phyloP scores from a whole-genome alignment of 2,888 invertebrate species.

The Litoditis marina region DNA sequence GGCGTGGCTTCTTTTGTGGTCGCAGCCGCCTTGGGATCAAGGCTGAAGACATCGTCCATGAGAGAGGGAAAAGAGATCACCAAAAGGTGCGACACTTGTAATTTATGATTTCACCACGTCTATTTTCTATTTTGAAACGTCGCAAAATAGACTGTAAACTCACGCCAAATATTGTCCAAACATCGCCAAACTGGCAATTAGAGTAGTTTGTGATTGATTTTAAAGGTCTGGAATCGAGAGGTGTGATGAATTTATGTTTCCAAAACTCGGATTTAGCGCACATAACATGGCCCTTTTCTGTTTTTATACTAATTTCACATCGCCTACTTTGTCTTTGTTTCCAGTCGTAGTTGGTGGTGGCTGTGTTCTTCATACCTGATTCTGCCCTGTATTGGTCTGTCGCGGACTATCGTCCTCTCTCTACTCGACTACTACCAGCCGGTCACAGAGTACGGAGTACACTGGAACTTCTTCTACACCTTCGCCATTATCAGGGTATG shows the following conservation, averaged over 20 bases:
- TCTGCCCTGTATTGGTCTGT: constrained; percentile 64
- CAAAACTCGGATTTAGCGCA: too few species aligned
- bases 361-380: constrained; percentile 50
- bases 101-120: too few species aligned
- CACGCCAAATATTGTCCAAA: too few species aligned
- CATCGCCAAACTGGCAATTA: too few species aligned
- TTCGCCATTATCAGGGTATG: constrained; percentile 72
- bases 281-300: too few species aligned
- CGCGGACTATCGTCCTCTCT: constrained; percentile 63
- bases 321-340: constrained; percentile 5
- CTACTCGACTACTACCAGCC: constrained; percentile 80
- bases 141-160: too few species aligned
- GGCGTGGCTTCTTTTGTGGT: constrained; percentile 86
- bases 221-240: too few species aligned
- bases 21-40: constrained; percentile 70
- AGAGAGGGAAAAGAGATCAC: constrained; percentile 13
- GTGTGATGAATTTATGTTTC: too few species aligned
- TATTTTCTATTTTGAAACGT: too few species aligned
- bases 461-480: constrained; percentile 98
- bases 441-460: constrained; percentile 87
- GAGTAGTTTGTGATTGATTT: too few species aligned
- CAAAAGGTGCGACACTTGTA: constrained; percentile 5
- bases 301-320: too few species aligned
- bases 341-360: constrained; percentile 23
- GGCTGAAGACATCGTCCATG: constrained; percentile 25